Base-by-base conservation (phyloP, 2,888 invertebrate species). In the Volucella bombylans region DNA sequence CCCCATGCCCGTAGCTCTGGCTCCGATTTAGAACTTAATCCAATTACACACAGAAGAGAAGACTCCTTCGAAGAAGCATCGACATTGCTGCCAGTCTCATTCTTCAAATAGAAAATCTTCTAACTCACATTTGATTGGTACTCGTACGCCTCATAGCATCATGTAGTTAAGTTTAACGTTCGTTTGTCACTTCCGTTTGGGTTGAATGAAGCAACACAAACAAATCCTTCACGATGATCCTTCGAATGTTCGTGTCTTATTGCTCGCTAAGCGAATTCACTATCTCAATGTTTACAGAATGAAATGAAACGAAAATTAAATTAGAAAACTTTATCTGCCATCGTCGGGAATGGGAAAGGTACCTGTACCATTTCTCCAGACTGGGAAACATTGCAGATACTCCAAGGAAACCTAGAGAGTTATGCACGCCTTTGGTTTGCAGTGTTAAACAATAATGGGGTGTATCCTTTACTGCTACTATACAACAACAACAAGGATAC, bases 291-390 rank as follows among this genome's bases (percentile, higher is more conserved):
- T 82, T 77, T 82, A 71, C 61, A 54, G 54, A 74, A 55, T 15
- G 69, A 74, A 79, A 61, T 39, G 54, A 83, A 79, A 69, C 45
- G 64, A 61, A 83, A 83, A 83, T 80, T 61, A 76, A 80, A 83
- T 76, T 80, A 74, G 71, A 83, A 83, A 83, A 83, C 67, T 83
- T 83, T 83, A 61, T 74, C 80, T 71, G 83, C 55, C 71, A 71
- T 65, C 69, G 43, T 12, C 23, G 64, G 54, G 54, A 57, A 47
- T 10, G 38, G 31, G 9, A 10, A 10, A 8, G 8, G 15, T 15
- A 31, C 31, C 6, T 1, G 23, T 23, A 23, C 23, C 23, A 23
- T 23, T 4, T 23, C 23, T 23, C 23, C 23, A 23, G 23, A 23
- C 23, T 23, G 23, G 4, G 23, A 23, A 23, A 23, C 23, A 23